phyloP scores from a whole-genome alignment of 2,797 vertebrate genomes.

The Coregonus sp. region DNA sequence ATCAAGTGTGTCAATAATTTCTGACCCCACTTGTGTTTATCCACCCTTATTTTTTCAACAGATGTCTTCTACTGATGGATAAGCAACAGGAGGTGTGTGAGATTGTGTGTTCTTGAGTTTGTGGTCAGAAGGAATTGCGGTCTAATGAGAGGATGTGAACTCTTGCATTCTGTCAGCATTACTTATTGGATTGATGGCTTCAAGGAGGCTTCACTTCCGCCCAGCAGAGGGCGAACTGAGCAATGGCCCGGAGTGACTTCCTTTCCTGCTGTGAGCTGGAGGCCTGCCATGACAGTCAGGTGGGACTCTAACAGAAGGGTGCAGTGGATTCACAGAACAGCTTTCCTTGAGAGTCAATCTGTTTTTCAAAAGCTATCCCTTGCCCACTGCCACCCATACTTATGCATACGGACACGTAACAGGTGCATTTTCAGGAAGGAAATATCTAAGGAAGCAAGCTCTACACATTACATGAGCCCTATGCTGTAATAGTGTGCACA shows the following conservation, averaged over 20 bases:
- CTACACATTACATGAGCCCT: not conserved
- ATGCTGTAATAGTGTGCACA: not conserved
- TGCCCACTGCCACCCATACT: not conserved
- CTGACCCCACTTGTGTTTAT: slow-evolving; percentile 34
- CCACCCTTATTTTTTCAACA: slow-evolving; percentile 48
- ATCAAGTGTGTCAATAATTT: too few relatives aligned
- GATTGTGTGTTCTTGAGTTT: not conserved
- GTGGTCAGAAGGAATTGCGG: slow-evolving; percentile 48
- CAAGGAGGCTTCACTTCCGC: slow-evolving; percentile 73
- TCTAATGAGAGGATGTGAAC: slow-evolving; percentile 74
- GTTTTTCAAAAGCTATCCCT: slow-evolving; percentile 6
- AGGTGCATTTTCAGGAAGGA: not conserved
- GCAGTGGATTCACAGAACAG: slow-evolving; percentile 64
- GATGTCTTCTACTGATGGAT: not conserved
- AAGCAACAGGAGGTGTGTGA: too few relatives aligned
- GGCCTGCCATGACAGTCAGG: slow-evolving; percentile 61
- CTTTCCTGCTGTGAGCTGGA: slow-evolving; percentile 78
- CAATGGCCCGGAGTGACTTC: slow-evolving; percentile 72
- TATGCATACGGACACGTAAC: not conserved
- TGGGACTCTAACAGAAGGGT: slow-evolving; percentile 52
- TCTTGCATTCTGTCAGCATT: slow-evolving; percentile 71
- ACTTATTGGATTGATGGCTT: slow-evolving; percentile 66
- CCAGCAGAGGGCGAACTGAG: slow-evolving; percentile 79
- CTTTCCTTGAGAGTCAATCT: slow-evolving; percentile 27
- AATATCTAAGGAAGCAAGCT: not conserved